A percentile compares a stretch with the other conserved stretches of the same genome.
These are phyloP conservation scores for Vipera ursinii DNA, from an alignment of 2,797 vertebrate genomes.

Conservation along the genomic window DNA sequence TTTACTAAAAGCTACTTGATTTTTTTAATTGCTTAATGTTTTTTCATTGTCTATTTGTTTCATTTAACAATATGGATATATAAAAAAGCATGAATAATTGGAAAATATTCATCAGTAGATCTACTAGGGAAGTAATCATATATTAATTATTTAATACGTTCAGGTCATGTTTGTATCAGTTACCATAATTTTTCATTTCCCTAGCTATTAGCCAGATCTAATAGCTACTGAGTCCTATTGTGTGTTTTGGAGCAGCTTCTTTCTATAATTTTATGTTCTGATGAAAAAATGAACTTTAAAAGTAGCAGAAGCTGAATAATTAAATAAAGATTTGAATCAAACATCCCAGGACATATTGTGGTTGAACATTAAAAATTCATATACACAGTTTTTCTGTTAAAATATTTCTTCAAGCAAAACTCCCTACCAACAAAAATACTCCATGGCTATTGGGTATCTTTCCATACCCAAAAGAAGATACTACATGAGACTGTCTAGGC, in stretches of 20 bases:
- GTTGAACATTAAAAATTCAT: not conserved
- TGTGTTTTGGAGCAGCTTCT: not conserved
- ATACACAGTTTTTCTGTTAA: not conserved
- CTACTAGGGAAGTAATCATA: not conserved
- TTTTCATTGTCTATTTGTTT: not conserved
- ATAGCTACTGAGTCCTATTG: not conserved
- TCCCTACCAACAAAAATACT: not conserved
- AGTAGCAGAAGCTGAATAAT: not conserved
- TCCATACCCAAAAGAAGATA: not conserved
- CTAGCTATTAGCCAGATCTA: not conserved
- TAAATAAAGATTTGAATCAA: not conserved
- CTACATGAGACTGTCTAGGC: not conserved
- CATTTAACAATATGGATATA: not conserved
- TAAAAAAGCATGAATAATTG: not conserved
- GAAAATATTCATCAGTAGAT: not conserved
- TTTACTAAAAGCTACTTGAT: not conserved
- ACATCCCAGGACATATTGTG: not conserved
- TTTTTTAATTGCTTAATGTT: not conserved
- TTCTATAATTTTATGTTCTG: not conserved
- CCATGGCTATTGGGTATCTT: not conserved
- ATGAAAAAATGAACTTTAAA: not conserved
- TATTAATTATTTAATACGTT: conserved; percentile 10
- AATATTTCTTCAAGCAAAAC: not conserved
- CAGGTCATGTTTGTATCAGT: not conserved
- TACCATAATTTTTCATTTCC: not conserved